phyloP scores from a whole-genome alignment of 1,140 invertebrate genomes.

The Eueides isabella region DNA sequence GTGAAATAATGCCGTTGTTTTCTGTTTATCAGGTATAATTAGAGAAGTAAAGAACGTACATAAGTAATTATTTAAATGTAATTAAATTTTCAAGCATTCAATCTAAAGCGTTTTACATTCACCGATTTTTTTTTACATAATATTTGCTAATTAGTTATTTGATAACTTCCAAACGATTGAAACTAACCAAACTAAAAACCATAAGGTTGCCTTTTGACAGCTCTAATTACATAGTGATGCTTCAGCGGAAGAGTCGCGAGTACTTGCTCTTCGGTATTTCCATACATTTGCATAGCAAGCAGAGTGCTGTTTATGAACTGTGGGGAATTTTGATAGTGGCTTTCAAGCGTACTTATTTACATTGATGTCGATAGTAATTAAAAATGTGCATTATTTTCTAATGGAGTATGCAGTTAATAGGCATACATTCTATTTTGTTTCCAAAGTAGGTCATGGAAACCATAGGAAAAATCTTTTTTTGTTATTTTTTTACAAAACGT shows the following conservation, averaged over 20 bases:
- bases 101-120: too few relatives aligned
- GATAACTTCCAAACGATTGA: background rate
- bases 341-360: conserved; percentile 21
- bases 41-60: too few relatives aligned
- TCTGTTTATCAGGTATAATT: too few relatives aligned
- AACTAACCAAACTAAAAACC: background rate
- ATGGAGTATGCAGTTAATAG: background rate
- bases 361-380: conserved; percentile 5
- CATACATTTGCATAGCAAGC: conserved; percentile 41
- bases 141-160: background rate
- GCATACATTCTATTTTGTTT: background rate
- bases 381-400: background rate
- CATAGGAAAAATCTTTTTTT: background rate
- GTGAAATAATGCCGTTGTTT: too few relatives aligned
- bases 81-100: too few relatives aligned
- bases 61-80: too few relatives aligned
- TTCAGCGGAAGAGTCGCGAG: conserved; percentile 49
- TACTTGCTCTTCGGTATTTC: conserved; percentile 43
- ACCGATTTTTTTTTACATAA: too few relatives aligned
- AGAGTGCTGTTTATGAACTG: conserved; percentile 41
- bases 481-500: background rate
- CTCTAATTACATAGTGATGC: conserved; percentile 48
- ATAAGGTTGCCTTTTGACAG: conserved; percentile 41
- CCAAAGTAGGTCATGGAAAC: background rate
- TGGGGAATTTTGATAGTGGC: conserved; percentile 26